A percentile compares a stretch with the other conserved stretches of the same genome.
These are phyloP conservation scores for Epinotia brunnichana DNA, from an alignment of 2,888 invertebrate genomes.

Conservation along the genomic window DNA sequence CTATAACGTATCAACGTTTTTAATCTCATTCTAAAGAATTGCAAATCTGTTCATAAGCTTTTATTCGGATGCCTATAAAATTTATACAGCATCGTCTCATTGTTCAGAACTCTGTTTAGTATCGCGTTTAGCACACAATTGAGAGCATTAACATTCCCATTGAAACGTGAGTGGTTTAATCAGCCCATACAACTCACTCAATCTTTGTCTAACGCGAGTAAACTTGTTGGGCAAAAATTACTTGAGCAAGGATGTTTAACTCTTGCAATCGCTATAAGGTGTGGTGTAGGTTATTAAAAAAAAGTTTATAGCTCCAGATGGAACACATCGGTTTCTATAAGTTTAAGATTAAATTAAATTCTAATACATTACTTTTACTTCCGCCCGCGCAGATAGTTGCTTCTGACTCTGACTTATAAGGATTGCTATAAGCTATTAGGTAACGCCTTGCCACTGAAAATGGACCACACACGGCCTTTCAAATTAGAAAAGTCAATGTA, in stretches of 20 bases:
- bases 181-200: slow-evolving; percentile 61
- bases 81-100: slow-evolving; percentile 73
- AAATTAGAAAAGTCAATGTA: slow-evolving; percentile 77
- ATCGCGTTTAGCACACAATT: slow-evolving; percentile 78
- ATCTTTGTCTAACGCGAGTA: slow-evolving; percentile 52
- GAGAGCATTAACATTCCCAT: slow-evolving; percentile 77
- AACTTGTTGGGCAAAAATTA: slow-evolving; percentile 46
- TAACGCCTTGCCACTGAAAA: slow-evolving; percentile 66
- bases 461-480: slow-evolving; percentile 77
- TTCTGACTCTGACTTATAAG: slow-evolving; percentile 69
- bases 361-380: slow-evolving; percentile 52
- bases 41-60: slow-evolving; percentile 70
- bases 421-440: slow-evolving; percentile 63
- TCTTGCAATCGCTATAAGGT: slow-evolving; percentile 8
- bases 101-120: slow-evolving; percentile 69
- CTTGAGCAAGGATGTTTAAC: slow-evolving; percentile 46
- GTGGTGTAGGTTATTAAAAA: slow-evolving; percentile 20
- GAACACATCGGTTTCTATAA: neutral
- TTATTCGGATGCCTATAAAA: slow-evolving; percentile 68
- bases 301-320: slow-evolving; percentile 10
- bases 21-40: slow-evolving; percentile 67
- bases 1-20: slow-evolving; percentile 66
- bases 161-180: slow-evolving; percentile 67
- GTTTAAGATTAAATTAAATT: slow-evolving; percentile 30
- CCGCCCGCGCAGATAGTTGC: slow-evolving; percentile 44